A percentile compares a stretch with the other conserved stretches of the same genome.
Conservation (phyloP, 53 echinoderm and acorn worm species). For the Echinarachnius parma region DNA sequence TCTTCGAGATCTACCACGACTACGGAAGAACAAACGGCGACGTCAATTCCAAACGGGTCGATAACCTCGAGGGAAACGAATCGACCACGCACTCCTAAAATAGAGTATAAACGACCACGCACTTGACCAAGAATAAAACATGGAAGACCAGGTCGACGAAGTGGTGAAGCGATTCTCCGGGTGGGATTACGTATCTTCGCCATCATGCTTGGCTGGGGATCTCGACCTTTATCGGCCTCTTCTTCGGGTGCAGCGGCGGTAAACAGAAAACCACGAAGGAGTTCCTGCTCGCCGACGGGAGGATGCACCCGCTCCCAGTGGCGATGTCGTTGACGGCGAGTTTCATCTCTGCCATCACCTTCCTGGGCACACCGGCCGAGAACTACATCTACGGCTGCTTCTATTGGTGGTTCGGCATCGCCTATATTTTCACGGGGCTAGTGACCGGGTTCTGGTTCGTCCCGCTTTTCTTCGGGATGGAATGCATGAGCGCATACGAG, state of each 20-base stretch:
- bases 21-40: too few species aligned
- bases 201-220: too few species aligned
- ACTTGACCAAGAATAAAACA: too few species aligned
- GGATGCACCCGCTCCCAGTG: slow-evolving; percentile 84
- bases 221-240: slow-evolving; percentile 78
- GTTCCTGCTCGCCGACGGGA: slow-evolving; percentile 80
- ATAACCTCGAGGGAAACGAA: too few species aligned
- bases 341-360: slow-evolving; percentile 94
- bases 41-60: too few species aligned
- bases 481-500: slow-evolving; percentile 78
- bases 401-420: slow-evolving; percentile 61
- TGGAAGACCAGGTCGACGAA: not conserved
- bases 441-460: slow-evolving; percentile 46
- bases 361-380: slow-evolving; percentile 89
- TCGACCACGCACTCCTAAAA: too few species aligned
- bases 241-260: slow-evolving; percentile 73
- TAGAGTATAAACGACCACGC: too few species aligned
- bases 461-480: slow-evolving; percentile 68
- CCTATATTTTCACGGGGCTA: slow-evolving; percentile 51
- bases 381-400: slow-evolving; percentile 73
- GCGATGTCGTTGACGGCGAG: slow-evolving; percentile 83
- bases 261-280: slow-evolving; percentile 79
- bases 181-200: slow-evolving; percentile 72
- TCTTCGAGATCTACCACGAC: too few species aligned
- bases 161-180: slow-evolving; percentile 25